Evolutionary conservation across 2,888 invertebrate species (phyloP), one percentile per base, ranked within the genome.

Genomic region (Scaptomyza cyrtandrae): DNA sequence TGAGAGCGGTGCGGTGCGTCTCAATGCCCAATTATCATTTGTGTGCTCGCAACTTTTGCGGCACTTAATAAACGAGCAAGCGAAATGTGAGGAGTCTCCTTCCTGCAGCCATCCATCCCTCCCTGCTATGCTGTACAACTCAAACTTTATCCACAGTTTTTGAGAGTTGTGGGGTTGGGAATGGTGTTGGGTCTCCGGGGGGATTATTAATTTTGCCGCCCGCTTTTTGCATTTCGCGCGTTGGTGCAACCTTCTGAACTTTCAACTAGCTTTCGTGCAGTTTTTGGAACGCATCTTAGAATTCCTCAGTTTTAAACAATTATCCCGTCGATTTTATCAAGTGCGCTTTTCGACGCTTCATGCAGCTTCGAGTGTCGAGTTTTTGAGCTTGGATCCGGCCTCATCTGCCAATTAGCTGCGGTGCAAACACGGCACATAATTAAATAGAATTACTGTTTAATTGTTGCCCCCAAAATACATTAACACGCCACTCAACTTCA

Each of bases 11-110:
- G 37, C 44, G 44, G 24, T 56, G 82, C 75, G 72, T 62, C 71
- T 68, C 81, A 86, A 80, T 80, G 87, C 85, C 84, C 88, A 86
- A 86, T 83, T 83, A 83, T 88, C 83, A 88, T 88, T 83, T 83
- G 75, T 71, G 75, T 86, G 71, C 70, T 53, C 39, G 71, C 62
- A 83, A 83, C 87, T 88, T 83, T 83, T 75, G 81, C 70, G 63
- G 78, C 88, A 83, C 88, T 83, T 83, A 83, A 88, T 83, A 88
- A 88, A 83, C 78, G 66, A 68, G 50, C 35, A 13, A 14, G 1
- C 14, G 5, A 13, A 39, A 9, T 52, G 11, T 39, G 37, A 52
- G 39, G 1, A 45, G 19, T 13, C 7, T 13, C 4, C 11, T 27
- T 9, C 11, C 11, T 1, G 19, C 19, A 19, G 19, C 19, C 19